These are phyloP conservation scores for Trematocara unimaculatum DNA, from an alignment of 2,113 vertebrate species.

Conservation along the genomic window DNA sequence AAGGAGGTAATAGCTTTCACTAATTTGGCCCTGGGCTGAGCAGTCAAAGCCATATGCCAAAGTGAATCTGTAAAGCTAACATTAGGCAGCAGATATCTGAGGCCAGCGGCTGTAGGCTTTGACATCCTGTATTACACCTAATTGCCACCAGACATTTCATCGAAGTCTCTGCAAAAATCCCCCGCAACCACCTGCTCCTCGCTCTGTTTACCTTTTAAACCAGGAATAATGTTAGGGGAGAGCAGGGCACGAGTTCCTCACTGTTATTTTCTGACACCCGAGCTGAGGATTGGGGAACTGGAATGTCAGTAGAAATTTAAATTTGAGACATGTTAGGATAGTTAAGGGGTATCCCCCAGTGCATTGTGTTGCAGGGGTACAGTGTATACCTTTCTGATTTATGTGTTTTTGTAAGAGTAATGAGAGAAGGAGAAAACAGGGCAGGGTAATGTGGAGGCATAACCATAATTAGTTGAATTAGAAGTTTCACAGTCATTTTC, in stretches of 20 bases:
- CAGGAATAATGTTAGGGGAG: conserved; percentile 51
- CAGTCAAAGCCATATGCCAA: conserved; percentile 67
- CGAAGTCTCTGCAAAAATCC: conserved; percentile 46
- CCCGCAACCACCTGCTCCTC: conserved; percentile 68
- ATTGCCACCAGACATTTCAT: conserved; percentile 74
- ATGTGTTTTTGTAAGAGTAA: conserved; percentile 61
- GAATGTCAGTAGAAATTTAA: conserved; percentile 67
- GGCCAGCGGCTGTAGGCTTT: conserved; percentile 63
- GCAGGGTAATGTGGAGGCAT: conserved; percentile 45
- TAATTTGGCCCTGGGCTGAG: conserved; percentile 60
- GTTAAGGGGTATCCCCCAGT: conserved; percentile 54
- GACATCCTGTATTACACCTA: conserved; percentile 76
- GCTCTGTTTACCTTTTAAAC: conserved; percentile 61
- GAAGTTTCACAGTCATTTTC: conserved; percentile 42
- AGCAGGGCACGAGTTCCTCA: conserved; percentile 13
- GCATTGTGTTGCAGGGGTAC: conserved; percentile 38
- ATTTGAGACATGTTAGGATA: conserved; percentile 54
- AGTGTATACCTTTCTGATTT: conserved; percentile 60
- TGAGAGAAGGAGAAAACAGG: conserved; percentile 39
- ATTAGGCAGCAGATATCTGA: conserved; percentile 68
- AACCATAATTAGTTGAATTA: conserved; percentile 57
- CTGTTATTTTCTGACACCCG: conserved; percentile 64
- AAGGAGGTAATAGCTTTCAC: conserved; percentile 64
- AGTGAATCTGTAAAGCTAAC: conserved; percentile 74
- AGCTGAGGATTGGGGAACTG: conserved; percentile 53